Percentiles rank a stretch among this genome's conserved stretches.
These are phyloP conservation scores for Pararge aegeria DNA, from an alignment of 1,140 invertebrate species.

Conservation along the genomic window DNA sequence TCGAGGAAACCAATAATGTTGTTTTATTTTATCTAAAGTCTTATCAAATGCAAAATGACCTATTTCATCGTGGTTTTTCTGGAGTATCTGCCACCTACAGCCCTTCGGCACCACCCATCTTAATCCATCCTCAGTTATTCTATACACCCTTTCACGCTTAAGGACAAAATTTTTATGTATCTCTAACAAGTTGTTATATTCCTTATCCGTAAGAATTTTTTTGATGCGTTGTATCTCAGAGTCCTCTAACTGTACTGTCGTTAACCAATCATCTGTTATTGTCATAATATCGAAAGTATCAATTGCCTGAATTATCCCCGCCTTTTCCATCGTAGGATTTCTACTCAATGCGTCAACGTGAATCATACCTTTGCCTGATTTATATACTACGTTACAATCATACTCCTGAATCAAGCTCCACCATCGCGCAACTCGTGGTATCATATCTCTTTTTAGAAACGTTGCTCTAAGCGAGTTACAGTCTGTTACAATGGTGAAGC, in stretches of 20 bases:
- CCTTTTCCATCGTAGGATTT: constrained; percentile 30
- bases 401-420: constrained; percentile 48
- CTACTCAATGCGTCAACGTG: constrained; percentile 50
- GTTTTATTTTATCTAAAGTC: background rate
- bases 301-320: no score
- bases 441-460: constrained; percentile 43
- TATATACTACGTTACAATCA: constrained; percentile 49
- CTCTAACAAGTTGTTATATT: constrained; percentile 2
- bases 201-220: background rate
- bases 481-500: constrained; percentile 64
- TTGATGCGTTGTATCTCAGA: constrained; percentile 4
- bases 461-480: constrained; percentile 50
- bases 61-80: constrained; percentile 9
- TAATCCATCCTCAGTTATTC: background rate
- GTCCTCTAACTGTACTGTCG: constrained; percentile 15
- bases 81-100: constrained; percentile 8
- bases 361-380: constrained; percentile 37
- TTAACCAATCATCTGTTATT: constrained; percentile 16
- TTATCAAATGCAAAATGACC: constrained; percentile 10
- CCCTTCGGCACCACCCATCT: constrained; percentile 9
- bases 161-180: constrained; percentile 17
- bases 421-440: constrained; percentile 52
- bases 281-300: constrained; percentile 13
- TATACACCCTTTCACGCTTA: constrained; percentile 5
- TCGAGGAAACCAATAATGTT: background rate